These are phyloP conservation scores for Heterotilapia buettikoferi DNA, from an alignment of 2,113 vertebrate genomes.

Conservation along the genomic window DNA sequence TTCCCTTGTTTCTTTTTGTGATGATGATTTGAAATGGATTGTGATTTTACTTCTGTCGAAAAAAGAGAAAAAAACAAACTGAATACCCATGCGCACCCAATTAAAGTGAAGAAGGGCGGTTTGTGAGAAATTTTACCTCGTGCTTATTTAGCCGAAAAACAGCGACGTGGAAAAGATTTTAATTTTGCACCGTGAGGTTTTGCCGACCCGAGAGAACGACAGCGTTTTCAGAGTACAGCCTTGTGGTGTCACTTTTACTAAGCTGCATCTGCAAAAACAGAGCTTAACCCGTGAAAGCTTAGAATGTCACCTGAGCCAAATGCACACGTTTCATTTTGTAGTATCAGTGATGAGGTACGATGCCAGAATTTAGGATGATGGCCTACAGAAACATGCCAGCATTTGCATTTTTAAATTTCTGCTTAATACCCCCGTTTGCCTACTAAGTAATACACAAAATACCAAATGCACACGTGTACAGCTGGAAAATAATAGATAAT, in stretches of 20 bases:
- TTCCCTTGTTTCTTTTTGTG: background rate
- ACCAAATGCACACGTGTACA: background rate
- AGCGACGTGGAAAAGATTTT: background rate
- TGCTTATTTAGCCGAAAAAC: background rate
- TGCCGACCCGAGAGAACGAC: background rate
- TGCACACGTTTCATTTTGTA: conserved; percentile 3
- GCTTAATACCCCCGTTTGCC: background rate
- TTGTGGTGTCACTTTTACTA: conserved; percentile 5
- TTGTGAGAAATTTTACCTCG: background rate
- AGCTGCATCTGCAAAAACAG: conserved; percentile 19
- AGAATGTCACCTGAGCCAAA: conserved; percentile 8
- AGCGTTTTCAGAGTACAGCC: background rate
- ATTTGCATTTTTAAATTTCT: background rate
- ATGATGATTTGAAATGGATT: background rate
- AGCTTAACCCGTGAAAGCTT: conserved; percentile 25
- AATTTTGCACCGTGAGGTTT: background rate
- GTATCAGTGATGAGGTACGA: background rate
- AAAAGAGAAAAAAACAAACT: background rate
- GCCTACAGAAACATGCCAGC: background rate
- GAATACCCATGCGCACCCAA: background rate
- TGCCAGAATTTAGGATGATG: background rate
- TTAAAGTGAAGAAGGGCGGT: background rate
- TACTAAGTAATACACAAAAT: background rate
- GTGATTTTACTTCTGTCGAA: background rate
- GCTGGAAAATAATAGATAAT: background rate